Evolutionary conservation across 2,113 vertebrate species (phyloP).

Genomic region (Centropus unirufus): DNA sequence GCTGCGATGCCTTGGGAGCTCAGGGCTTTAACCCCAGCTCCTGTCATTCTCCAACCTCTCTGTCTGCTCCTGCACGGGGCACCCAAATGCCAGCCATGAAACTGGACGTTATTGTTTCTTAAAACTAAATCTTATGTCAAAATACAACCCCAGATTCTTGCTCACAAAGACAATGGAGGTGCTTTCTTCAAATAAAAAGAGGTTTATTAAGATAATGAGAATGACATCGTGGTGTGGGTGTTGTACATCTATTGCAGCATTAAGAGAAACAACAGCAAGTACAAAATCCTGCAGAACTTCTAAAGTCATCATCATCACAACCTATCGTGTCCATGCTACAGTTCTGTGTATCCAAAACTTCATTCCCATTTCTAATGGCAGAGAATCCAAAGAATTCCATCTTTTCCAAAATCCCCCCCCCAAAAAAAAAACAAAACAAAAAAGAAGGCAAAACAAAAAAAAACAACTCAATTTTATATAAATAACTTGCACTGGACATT

Average conservation of each 20-base stretch:
- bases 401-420: not conserved
- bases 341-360: conserved; percentile 41
- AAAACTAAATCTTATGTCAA: not conserved
- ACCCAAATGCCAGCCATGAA: not conserved
- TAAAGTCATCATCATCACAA: conserved; percentile 30
- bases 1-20: rapidly evolving
- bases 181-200: conserved; percentile 64
- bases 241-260: conserved; percentile 68
- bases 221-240: conserved; percentile 54
- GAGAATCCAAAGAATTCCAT: conserved; percentile 27
- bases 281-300: conserved; percentile 61
- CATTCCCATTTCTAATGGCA: conserved; percentile 59
- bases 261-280: conserved; percentile 71
- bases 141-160: not conserved
- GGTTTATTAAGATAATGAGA: conserved; percentile 76
- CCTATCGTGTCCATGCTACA: conserved; percentile 35
- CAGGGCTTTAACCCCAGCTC: not conserved
- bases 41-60: not conserved
- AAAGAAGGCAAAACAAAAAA: not conserved
- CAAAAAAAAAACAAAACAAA: not conserved
- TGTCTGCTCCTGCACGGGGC: not conserved
- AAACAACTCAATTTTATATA: conserved; percentile 65
- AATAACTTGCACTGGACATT: conserved; percentile 77
- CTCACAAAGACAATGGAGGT: conserved; percentile 52
- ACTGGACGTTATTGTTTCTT: not conserved